These are phyloP conservation scores for Papilio demoleus DNA, from an alignment of 2,888 invertebrate genomes.

Conservation along the genomic window DNA sequence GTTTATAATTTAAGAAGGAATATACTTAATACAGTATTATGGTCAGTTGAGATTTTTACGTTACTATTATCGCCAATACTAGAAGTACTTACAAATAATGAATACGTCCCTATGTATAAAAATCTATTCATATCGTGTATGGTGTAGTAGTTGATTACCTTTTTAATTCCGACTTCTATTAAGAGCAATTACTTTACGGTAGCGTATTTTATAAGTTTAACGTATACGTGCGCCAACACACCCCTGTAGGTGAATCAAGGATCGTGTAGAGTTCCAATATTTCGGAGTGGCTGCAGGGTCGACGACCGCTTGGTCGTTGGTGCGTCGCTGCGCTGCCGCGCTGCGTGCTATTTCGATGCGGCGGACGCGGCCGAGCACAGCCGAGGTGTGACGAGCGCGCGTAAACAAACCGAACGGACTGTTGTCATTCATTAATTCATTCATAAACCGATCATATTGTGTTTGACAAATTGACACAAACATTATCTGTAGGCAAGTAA, in stretches of 20 bases:
- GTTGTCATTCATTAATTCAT: constrained; percentile 83
- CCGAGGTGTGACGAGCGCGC: constrained; percentile 65
- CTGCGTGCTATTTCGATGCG: constrained; percentile 78
- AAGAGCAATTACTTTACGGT: neutral
- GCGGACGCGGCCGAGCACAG: constrained; percentile 67
- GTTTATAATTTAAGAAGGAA: neutral
- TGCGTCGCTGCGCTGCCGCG: constrained; percentile 45
- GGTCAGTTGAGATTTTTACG: neutral
- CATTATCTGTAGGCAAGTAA: constrained; percentile 59
- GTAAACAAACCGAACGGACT: constrained; percentile 81
- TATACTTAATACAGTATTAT: neutral
- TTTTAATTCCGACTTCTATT: neutral
- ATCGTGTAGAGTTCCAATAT: constrained; percentile 76
- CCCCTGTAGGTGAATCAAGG: constrained; percentile 47
- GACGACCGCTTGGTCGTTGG: constrained; percentile 77
- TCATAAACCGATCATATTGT: constrained; percentile 75
- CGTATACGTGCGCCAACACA: constrained; percentile 20
- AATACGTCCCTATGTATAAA: neutral
- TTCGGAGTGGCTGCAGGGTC: constrained; percentile 78
- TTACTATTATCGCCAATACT: neutral
- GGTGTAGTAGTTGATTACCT: neutral
- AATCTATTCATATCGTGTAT: neutral
- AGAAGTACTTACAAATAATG: too few species aligned
- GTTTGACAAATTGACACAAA: constrained; percentile 71
- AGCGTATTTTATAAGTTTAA: neutral